Percentiles rank a stretch among this genome's conserved stretches.
phyloP scores from a whole-genome alignment of 2,888 invertebrate species.

The Dendrolimus pini region DNA sequence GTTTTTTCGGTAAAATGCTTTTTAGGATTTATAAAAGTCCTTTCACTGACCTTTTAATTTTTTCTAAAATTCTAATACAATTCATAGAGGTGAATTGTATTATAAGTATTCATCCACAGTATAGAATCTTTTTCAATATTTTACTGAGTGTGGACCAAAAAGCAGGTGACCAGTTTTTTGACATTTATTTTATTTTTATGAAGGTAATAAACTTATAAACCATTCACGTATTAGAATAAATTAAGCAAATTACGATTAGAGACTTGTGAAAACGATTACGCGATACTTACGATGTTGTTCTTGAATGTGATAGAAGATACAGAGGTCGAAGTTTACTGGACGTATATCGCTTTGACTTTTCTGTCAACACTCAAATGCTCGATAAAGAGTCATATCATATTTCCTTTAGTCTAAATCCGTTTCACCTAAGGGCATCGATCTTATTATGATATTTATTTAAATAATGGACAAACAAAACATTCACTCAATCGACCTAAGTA shows the following conservation, averaged over 20 bases:
- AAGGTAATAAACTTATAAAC: neutral
- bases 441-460: conserved; percentile 2
- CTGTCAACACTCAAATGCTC: conserved; percentile 32
- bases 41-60: too few species aligned
- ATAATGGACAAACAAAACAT: too few species aligned
- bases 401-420: conserved; percentile 40
- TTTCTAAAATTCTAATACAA: too few species aligned
- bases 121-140: too few species aligned
- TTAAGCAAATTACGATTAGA: conserved; percentile 3
- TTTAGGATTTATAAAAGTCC: too few species aligned
- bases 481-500: too few species aligned
- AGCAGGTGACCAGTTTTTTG: too few species aligned
- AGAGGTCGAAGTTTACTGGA: conserved; percentile 37
- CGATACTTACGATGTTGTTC: conserved; percentile 12
- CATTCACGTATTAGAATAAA: neutral
- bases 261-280: conserved; percentile 12
- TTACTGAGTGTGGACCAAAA: too few species aligned
- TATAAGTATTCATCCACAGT: too few species aligned
- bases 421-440: conserved; percentile 25
- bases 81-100: too few species aligned
- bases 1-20: too few species aligned
- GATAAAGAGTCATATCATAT: conserved; percentile 35
- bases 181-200: neutral
- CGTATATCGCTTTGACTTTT: conserved; percentile 36
- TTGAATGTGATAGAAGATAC: conserved; percentile 18